These are phyloP conservation scores for Ifrita kowaldi DNA, from an alignment of 2,113 vertebrate genomes.

Conservation along the genomic window DNA sequence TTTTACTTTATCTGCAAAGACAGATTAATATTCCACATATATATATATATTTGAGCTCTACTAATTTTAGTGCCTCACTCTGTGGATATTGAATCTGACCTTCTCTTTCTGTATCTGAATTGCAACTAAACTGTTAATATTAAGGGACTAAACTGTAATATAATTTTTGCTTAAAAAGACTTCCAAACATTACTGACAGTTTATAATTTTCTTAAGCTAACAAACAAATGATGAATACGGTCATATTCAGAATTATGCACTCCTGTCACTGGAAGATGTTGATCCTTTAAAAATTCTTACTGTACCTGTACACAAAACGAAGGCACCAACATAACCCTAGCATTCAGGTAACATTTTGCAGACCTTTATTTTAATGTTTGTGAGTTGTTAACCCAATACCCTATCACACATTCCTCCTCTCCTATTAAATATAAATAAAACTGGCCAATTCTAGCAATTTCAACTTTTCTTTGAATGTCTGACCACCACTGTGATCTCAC, in stretches of 20 bases:
- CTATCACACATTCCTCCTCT: not conserved
- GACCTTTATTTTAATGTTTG: not conserved
- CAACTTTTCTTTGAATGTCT: not conserved
- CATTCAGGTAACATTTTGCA: not conserved
- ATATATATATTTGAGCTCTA: not conserved
- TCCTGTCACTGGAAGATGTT: not conserved
- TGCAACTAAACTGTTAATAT: not conserved
- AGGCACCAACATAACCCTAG: not conserved
- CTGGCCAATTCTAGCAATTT: not conserved
- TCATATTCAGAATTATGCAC: not conserved
- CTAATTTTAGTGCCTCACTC: not conserved
- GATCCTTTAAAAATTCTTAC: not conserved
- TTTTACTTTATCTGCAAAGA: not conserved
- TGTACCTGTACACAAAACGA: not conserved
- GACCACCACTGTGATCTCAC: not conserved
- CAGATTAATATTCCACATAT: not conserved
- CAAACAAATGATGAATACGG: not conserved
- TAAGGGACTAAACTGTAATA: not conserved
- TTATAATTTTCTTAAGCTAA: not conserved
- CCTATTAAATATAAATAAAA: not conserved
- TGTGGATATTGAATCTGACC: not conserved
- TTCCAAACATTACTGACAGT: not conserved
- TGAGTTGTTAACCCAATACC: not conserved
- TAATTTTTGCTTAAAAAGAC: not conserved
- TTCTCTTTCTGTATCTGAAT: not conserved